Conservation (phyloP, 2,113 vertebrate genomes). For the Balaenoptera acutorostrata region DNA sequence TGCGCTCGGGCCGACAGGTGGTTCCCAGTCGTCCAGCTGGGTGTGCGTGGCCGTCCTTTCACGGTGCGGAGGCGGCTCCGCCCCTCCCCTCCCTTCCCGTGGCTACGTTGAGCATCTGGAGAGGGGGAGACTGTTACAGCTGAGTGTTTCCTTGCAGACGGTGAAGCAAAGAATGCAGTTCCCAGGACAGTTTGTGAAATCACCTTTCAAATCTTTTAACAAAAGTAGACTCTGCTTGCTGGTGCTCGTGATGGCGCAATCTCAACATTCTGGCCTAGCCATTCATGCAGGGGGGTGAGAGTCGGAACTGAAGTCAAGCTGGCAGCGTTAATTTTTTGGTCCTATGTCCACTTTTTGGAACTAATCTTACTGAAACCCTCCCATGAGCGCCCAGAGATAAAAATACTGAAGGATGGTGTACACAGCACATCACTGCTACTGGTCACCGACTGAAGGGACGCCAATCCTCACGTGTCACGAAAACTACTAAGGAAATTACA, state of each 20-base stretch:
- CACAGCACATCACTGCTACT: not conserved
- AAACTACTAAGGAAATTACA: not conserved
- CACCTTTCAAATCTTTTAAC: not conserved
- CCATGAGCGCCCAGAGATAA: not conserved
- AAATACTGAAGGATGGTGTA: not conserved
- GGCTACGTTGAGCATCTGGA: not conserved
- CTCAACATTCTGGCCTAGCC: not conserved
- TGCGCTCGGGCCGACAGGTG: not conserved
- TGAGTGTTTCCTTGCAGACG: not conserved
- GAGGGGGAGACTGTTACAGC: not conserved
- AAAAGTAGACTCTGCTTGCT: not conserved
- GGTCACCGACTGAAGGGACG: not conserved
- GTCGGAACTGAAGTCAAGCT: not conserved
- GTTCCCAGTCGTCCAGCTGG: not conserved
- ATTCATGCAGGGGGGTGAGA: not conserved
- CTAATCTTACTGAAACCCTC: not conserved
- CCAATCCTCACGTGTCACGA: not conserved
- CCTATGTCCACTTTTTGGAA: not conserved
- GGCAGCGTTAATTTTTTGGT: not conserved
- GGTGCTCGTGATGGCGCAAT: not conserved
- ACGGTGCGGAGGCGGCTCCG: not conserved
- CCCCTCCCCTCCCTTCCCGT: not conserved
- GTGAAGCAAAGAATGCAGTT: not conserved
- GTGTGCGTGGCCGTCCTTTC: not conserved
- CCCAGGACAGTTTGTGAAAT: not conserved